Evolutionary conservation across 2,113 vertebrate species (phyloP).

Genomic region (Lepisosteus oculatus): DNA sequence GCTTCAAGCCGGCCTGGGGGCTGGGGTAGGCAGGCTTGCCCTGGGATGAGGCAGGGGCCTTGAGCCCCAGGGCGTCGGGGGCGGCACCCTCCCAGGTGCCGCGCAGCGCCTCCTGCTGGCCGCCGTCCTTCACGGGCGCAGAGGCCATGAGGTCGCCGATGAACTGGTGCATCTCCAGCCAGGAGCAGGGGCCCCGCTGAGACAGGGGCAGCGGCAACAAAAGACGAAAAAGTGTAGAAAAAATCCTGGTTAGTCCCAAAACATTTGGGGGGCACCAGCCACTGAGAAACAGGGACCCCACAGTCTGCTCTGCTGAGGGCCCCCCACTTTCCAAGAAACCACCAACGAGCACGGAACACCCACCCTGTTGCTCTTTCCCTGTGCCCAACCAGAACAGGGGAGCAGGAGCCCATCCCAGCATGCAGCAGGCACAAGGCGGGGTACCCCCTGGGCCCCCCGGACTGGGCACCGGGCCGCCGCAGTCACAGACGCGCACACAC

Average conservation of each 20-base stretch:
- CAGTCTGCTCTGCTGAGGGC: neutral
- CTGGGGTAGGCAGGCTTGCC: slow-evolving; percentile 27
- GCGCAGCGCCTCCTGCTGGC: slow-evolving; percentile 46
- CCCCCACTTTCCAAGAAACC: too few relatives aligned
- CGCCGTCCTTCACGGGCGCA: neutral
- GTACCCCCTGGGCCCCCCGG: too few relatives aligned
- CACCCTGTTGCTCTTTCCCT: too few relatives aligned
- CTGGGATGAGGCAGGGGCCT: slow-evolving; percentile 34
- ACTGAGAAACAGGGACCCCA: too few relatives aligned
- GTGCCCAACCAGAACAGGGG: too few relatives aligned
- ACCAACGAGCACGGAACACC: neutral
- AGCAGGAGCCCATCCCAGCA: too few relatives aligned
- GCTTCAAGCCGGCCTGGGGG: slow-evolving; percentile 12
- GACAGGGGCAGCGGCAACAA: neutral
- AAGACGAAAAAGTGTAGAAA: neutral
- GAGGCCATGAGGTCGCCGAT: slow-evolving; percentile 65
- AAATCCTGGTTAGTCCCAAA: neutral
- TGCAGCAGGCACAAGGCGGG: too few relatives aligned
- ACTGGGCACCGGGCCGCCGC: too few relatives aligned
- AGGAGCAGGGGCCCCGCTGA: slow-evolving; percentile 59
- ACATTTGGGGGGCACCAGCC: neutral
- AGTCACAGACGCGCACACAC: too few relatives aligned
- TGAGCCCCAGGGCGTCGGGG: slow-evolving; percentile 39
- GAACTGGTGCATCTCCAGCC: slow-evolving; percentile 72
- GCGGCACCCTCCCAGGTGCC: slow-evolving; percentile 48